Evolutionary conservation across 2,113 vertebrate genomes (phyloP).

Genomic region (Piliocolobus tephrosceles): DNA sequence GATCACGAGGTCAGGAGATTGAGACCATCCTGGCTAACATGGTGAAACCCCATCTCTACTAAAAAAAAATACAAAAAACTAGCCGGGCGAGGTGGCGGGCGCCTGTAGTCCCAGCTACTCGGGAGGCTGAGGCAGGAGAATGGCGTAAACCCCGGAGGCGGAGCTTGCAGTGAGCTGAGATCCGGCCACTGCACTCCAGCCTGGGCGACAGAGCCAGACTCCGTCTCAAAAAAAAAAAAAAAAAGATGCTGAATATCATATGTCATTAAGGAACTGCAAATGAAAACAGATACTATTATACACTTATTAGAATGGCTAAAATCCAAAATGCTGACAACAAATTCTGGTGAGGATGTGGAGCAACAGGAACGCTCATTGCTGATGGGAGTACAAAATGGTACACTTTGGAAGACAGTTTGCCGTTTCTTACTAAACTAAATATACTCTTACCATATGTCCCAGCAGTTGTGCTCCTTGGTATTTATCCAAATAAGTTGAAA

Average conservation of each 20-base stretch:
- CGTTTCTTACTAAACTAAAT: background rate
- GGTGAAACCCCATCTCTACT: too few relatives aligned
- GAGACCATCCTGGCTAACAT: too few relatives aligned
- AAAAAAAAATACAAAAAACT: too few relatives aligned
- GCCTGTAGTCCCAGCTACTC: too few relatives aligned
- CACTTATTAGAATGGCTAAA: background rate
- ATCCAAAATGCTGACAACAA: background rate
- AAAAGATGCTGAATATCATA: background rate
- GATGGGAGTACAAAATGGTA: background rate
- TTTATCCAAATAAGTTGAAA: background rate
- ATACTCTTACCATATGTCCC: background rate
- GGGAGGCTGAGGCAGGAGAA: too few relatives aligned
- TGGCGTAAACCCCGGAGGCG: too few relatives aligned
- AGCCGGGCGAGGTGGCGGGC: too few relatives aligned
- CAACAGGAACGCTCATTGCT: background rate
- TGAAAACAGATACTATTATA: background rate
- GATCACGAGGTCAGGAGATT: too few relatives aligned
- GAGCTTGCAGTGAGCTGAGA: too few relatives aligned
- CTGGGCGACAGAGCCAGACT: too few relatives aligned
- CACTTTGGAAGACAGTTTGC: background rate
- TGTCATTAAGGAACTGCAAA: background rate
- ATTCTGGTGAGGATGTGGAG: background rate
- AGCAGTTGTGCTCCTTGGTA: background rate
- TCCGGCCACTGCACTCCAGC: too few relatives aligned
- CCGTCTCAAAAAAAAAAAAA: too few relatives aligned